Conservation (phyloP, 2,888 invertebrate species). For the Polyommatus icarus region DNA sequence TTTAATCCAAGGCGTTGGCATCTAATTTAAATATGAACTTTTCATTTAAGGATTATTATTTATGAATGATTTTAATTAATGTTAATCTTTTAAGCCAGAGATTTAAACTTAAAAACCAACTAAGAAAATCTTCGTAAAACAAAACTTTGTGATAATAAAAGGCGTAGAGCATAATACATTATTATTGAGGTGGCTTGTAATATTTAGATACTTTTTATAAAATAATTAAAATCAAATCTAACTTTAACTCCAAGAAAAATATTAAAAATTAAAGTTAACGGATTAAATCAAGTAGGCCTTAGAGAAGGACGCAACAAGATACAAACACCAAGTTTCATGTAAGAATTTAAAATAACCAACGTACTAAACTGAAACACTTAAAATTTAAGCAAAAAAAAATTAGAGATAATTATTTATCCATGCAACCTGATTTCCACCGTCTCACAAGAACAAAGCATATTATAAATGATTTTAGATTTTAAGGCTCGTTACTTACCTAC, state of each 20-base stretch:
- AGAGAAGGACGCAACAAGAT: not conserved
- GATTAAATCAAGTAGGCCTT: too few species aligned
- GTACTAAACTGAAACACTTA: not conserved
- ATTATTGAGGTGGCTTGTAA: not conserved
- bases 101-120: conserved; percentile 6
- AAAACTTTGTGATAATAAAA: conserved; percentile 22
- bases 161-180: not conserved
- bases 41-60: not conserved
- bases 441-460: too few species aligned
- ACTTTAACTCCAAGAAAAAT: too few species aligned
- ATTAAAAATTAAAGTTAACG: too few species aligned
- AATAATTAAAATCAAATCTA: not conserved
- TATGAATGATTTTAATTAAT: not conserved
- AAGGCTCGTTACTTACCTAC: too few species aligned
- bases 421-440: too few species aligned
- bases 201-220: not conserved
- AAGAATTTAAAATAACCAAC: not conserved
- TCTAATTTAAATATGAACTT: not conserved
- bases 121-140: not conserved
- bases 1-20: not conserved
- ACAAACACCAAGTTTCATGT: not conserved
- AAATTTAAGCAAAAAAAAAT: not conserved
- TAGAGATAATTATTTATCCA: too few species aligned
- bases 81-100: not conserved
- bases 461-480: too few species aligned